Conservation (phyloP, 2,888 invertebrate genomes). For the Sycophila texana region DNA sequence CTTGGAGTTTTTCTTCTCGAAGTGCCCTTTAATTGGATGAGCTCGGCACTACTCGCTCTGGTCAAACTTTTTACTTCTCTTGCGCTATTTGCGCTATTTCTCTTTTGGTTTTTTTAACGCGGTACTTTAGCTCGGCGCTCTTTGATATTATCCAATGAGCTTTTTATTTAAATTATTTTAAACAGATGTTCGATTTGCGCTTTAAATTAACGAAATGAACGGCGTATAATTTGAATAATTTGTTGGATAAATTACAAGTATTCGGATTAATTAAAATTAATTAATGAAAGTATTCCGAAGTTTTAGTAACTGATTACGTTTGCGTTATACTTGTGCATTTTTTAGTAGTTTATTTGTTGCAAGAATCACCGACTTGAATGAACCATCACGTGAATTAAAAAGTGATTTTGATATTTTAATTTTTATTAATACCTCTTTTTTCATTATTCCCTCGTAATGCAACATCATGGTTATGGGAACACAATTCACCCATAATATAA, state of each 20-base stretch:
- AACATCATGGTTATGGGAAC: neutral
- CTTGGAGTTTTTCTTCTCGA: conserved; percentile 27
- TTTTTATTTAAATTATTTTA: no score
- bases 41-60: neutral
- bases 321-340: no score
- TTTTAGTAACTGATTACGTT: no score
- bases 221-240: neutral
- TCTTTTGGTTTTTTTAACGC: no score
- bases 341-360: neutral
- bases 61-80: conserved; percentile 22
- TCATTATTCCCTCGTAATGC: conserved; percentile 21
- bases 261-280: conserved; percentile 27
- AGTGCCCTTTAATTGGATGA: conserved; percentile 33
- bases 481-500: no score
- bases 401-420: conserved; percentile 13
- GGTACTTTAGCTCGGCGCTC: no score
- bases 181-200: no score
- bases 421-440: conserved; percentile 18
- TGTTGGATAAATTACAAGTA: neutral
- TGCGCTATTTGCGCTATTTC: no score
- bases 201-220: no score
- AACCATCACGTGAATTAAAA: neutral
- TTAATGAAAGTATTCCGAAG: neutral
- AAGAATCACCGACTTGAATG: conserved; percentile 3
- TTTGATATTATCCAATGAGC: no score